Conservation (phyloP, 2,888 invertebrate species). For the Drosophila imparisetae region DNA sequence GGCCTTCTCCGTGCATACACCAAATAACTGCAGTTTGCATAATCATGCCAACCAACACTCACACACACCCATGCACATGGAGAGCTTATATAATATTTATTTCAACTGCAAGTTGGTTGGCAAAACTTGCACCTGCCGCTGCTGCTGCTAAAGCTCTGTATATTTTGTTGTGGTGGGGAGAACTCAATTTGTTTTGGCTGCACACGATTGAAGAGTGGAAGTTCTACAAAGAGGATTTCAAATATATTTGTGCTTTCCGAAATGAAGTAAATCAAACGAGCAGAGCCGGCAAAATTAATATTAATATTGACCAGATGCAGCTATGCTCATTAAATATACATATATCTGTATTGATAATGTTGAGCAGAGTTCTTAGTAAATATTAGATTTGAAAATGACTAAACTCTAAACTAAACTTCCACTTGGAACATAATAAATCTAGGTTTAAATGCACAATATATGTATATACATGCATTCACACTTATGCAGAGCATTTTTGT, state of each 20-base stretch:
- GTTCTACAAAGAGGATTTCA: not conserved
- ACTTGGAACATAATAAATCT: not conserved
- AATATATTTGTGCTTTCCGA: slow-evolving; percentile 19
- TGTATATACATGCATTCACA: not conserved
- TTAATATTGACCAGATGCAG: slow-evolving; percentile 17
- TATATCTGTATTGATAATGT: slow-evolving; percentile 3
- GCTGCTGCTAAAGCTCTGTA: slow-evolving; percentile 14
- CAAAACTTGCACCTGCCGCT: slow-evolving; percentile 59
- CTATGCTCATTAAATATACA: not conserved
- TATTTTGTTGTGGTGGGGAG: slow-evolving; percentile 15
- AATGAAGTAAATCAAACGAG: slow-evolving; percentile 18
- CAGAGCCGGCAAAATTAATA: slow-evolving; percentile 15
- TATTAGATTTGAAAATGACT: not conserved
- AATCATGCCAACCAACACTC: slow-evolving; percentile 56
- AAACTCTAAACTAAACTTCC: not conserved
- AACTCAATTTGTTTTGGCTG: slow-evolving; percentile 53
- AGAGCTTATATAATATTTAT: slow-evolving; percentile 74
- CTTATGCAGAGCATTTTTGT: not conserved
- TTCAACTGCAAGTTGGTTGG: slow-evolving; percentile 68
- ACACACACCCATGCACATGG: slow-evolving; percentile 19
- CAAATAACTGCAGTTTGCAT: slow-evolving; percentile 78
- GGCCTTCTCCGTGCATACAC: slow-evolving; percentile 71
- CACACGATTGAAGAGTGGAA: not conserved
- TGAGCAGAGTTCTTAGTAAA: not conserved
- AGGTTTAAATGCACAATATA: not conserved